Evolutionary conservation across 2,797 vertebrate species (phyloP).

Genomic region (Mallotus villosus): DNA sequence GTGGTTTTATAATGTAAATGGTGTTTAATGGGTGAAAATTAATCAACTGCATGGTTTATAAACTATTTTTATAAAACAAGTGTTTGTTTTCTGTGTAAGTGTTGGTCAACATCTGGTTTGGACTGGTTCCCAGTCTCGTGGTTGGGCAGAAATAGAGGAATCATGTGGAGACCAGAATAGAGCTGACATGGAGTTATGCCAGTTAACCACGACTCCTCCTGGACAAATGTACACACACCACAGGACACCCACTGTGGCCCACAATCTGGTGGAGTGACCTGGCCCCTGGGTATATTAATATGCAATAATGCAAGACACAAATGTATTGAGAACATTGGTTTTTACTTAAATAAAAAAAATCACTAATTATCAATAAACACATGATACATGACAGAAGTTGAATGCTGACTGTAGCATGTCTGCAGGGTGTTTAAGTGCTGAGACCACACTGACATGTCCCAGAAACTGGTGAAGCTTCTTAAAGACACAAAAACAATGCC

Average conservation of each 20-base stretch:
- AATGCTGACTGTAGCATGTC: slow-evolving; percentile 23
- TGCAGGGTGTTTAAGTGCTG: slow-evolving; percentile 18
- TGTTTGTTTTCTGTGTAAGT: slow-evolving; percentile 17
- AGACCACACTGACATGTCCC: neutral
- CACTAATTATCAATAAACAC: slow-evolving; percentile 50
- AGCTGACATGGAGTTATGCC: slow-evolving; percentile 15
- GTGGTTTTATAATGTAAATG: slow-evolving; percentile 41
- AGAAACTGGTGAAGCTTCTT: neutral
- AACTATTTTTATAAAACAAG: slow-evolving; percentile 70
- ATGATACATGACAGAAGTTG: slow-evolving; percentile 59
- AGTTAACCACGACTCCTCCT: slow-evolving; percentile 19
- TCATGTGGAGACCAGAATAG: slow-evolving; percentile 63
- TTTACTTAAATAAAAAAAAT: slow-evolving; percentile 68
- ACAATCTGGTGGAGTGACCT: too few relatives aligned
- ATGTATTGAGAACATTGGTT: slow-evolving; percentile 40
- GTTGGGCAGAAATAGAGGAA: slow-evolving; percentile 44
- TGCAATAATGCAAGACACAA: neutral
- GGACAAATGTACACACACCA: slow-evolving; percentile 13
- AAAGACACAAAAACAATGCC: slow-evolving; percentile 4
- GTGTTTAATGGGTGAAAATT: slow-evolving; percentile 45
- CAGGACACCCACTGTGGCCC: neutral
- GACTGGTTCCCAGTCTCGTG: slow-evolving; percentile 12
- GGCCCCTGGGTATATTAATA: neutral
- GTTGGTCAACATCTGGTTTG: slow-evolving; percentile 29
- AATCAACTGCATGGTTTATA: slow-evolving; percentile 75